Percentiles rank a stretch among this genome's conserved stretches.
Evolutionary conservation across 1,140 invertebrate genomes (phyloP).

Genomic region (Drosophila navojoa): DNA sequence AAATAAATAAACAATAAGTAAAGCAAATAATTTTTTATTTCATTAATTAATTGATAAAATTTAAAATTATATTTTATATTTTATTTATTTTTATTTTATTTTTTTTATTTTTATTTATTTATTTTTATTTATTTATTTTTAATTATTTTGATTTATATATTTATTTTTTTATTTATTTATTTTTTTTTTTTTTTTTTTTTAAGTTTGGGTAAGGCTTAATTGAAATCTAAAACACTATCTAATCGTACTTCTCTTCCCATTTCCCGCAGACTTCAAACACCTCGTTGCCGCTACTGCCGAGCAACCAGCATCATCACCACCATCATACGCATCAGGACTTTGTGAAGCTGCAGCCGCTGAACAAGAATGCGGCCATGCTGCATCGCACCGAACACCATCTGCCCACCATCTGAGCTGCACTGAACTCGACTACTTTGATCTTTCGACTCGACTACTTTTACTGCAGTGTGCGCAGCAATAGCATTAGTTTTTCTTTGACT

Average conservation of each 20-base stretch:
- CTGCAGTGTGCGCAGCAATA: slow-evolving; percentile 15
- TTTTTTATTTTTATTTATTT: no score
- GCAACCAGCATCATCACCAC: slow-evolving; percentile 69
- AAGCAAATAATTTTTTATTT: no score
- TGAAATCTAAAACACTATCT: not conserved
- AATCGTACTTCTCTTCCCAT: not conserved
- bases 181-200: no score
- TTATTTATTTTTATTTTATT: no score
- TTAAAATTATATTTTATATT: no score
- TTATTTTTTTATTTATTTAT: no score
- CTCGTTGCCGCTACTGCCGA: slow-evolving; percentile 78
- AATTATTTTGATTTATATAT: no score
- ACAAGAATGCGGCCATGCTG: slow-evolving; percentile 72
- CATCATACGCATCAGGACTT: slow-evolving; percentile 78
- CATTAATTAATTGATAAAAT: no score
- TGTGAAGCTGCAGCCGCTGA: slow-evolving; percentile 75
- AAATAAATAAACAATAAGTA: no score
- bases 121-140: no score
- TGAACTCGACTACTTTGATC: slow-evolving; percentile 7
- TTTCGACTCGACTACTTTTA: slow-evolving; percentile 6
- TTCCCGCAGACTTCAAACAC: slow-evolving; percentile 79
- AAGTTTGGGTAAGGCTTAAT: no score
- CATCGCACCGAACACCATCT: slow-evolving; percentile 82
- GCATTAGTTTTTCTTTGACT: slow-evolving; percentile 53
- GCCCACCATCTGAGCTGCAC: slow-evolving; percentile 72